Percentiles rank a stretch among this genome's conserved stretches.
Evolutionary conservation across 1,140 invertebrate species (phyloP).

Genomic region (Euwallacea similis): DNA sequence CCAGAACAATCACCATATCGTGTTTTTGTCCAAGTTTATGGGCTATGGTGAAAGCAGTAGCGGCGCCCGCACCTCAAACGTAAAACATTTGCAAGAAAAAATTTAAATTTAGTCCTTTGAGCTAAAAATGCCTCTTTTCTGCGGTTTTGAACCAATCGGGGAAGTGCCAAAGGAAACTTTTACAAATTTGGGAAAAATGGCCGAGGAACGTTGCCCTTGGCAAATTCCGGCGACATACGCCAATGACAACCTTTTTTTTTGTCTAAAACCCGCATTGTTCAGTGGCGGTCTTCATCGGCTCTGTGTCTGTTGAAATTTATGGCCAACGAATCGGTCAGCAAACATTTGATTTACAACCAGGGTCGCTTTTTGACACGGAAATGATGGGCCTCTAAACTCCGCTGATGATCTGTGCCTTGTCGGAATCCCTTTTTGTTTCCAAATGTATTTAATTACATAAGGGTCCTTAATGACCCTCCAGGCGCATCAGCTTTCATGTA

Average conservation of each 20-base stretch:
- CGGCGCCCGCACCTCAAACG: too few species aligned
- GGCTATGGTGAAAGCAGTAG: too few species aligned
- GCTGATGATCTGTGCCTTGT: slow-evolving; percentile 7
- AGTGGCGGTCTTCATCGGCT: slow-evolving; percentile 17
- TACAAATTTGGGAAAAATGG: too few species aligned
- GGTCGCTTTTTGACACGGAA: slow-evolving; percentile 21
- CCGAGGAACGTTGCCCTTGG: too few species aligned
- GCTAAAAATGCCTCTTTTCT: too few species aligned
- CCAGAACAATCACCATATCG: slow-evolving; percentile 7
- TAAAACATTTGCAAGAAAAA: too few species aligned
- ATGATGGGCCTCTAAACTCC: slow-evolving; percentile 10
- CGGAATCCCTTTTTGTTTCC: slow-evolving; percentile 16
- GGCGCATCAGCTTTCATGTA: neutral
- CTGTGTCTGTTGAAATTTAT: slow-evolving; percentile 12
- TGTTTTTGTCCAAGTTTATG: too few species aligned
- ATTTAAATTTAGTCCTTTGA: too few species aligned
- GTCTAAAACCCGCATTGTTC: slow-evolving; percentile 10
- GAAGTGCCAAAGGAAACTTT: too few species aligned
- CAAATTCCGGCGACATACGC: slow-evolving; percentile 1
- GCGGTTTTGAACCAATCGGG: too few species aligned
- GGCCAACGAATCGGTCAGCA: slow-evolving; percentile 22
- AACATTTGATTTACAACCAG: slow-evolving; percentile 28
- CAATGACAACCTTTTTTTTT: slow-evolving; percentile 12
- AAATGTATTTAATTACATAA: slow-evolving; percentile 20
- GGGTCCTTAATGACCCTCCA: neutral